Evolutionary conservation across 2,797 vertebrate genomes (phyloP).

Genomic region (Silurus lanzhouensis): DNA sequence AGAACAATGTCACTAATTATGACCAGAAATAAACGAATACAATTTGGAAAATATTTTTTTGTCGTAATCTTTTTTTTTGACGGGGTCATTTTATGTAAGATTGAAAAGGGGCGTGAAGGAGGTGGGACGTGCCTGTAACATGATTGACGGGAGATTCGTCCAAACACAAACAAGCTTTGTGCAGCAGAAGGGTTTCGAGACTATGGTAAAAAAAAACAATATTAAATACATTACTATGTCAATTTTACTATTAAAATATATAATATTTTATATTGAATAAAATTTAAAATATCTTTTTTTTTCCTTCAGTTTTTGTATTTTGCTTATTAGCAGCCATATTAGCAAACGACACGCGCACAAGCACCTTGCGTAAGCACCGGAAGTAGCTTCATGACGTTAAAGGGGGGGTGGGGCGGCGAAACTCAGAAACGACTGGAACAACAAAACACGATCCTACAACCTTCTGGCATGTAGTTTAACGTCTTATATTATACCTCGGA

Average conservation of each 20-base stretch:
- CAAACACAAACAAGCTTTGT: background rate
- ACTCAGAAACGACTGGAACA: slow-evolving; percentile 41
- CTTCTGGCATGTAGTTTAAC: background rate
- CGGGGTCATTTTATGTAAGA: too few species aligned
- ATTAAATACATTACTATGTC: too few species aligned
- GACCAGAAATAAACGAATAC: too few species aligned
- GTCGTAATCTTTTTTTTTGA: too few species aligned
- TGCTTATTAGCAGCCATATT: background rate
- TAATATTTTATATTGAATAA: too few species aligned
- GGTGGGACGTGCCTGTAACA: background rate
- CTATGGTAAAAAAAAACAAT: background rate
- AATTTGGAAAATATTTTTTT: too few species aligned
- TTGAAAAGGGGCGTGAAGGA: background rate
- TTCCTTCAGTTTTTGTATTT: too few species aligned
- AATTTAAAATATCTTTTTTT: too few species aligned
- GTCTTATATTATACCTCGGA: background rate
- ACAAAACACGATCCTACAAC: background rate
- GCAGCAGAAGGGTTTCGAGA: background rate
- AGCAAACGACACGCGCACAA: background rate
- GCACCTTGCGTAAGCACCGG: slow-evolving; percentile 20
- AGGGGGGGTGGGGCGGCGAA: slow-evolving; percentile 18
- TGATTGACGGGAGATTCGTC: background rate
- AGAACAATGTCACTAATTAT: too few species aligned
- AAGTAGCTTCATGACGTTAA: slow-evolving; percentile 20
- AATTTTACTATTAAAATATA: too few species aligned